phyloP scores from a whole-genome alignment of 2,113 vertebrate genomes.

The Thalassarche chlororhynchos region DNA sequence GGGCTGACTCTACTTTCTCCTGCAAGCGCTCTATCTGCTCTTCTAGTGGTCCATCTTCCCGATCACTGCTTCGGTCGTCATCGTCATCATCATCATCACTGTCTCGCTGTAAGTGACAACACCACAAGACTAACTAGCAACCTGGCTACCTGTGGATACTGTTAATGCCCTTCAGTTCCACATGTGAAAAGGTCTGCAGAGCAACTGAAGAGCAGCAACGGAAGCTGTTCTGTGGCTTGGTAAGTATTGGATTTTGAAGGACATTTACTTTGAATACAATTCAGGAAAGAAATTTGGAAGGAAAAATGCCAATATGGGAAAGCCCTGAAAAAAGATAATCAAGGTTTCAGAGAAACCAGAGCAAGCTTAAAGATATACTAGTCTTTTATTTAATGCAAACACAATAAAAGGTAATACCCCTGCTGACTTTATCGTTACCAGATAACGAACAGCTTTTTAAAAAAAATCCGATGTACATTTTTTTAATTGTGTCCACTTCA shows the following conservation, averaged over 20 bases:
- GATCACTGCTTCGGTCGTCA: constrained; percentile 90
- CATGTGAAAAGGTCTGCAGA: rapidly evolving
- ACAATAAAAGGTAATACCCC: not conserved
- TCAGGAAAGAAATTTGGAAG: not conserved
- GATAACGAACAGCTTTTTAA: not conserved
- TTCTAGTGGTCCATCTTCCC: constrained; percentile 92
- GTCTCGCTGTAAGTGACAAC: constrained; percentile 78
- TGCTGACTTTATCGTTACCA: not conserved
- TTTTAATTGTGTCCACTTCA: not conserved
- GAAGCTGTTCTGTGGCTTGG: not conserved
- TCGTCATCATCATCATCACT: constrained; percentile 88
- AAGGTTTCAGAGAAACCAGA: not conserved
- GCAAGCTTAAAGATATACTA: not conserved
- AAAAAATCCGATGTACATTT: not conserved
- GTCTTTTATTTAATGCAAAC: not conserved
- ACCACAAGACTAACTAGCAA: not conserved
- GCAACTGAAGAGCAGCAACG: not conserved
- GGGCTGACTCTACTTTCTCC: constrained; percentile 95
- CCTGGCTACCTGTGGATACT: no score
- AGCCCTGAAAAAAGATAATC: not conserved
- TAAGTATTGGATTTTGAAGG: not conserved
- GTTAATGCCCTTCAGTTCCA: not conserved
- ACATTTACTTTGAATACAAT: not conserved
- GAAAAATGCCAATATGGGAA: not conserved
- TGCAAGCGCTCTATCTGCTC: constrained; percentile 95